phyloP scores from a whole-genome alignment of 2,113 vertebrate species.

The Cariama cristata region DNA sequence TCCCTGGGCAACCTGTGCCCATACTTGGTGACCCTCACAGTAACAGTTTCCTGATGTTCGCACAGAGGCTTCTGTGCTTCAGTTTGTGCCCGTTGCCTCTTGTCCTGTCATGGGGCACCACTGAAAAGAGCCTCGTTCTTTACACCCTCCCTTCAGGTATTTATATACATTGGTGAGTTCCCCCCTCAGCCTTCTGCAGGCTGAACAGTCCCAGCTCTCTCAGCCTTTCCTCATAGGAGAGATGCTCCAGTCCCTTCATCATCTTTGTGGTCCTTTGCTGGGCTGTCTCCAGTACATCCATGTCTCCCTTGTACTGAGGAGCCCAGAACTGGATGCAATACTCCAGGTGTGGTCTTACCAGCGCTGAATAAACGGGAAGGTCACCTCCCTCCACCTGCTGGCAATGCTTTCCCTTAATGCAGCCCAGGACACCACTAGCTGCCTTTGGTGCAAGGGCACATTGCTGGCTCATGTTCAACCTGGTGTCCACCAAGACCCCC shows the following conservation, averaged over 20 bases:
- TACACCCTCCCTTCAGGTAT: too few relatives aligned
- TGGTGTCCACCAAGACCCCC: neutral
- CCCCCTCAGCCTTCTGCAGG: too few relatives aligned
- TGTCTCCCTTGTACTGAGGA: neutral
- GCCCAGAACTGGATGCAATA: neutral
- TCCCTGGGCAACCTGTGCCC: neutral
- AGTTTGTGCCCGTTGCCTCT: neutral
- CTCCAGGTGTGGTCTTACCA: neutral
- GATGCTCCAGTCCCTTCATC: neutral
- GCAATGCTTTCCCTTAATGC: neutral
- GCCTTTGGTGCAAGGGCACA: neutral
- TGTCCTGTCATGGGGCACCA: too few relatives aligned
- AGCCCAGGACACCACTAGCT: neutral
- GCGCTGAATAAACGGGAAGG: neutral
- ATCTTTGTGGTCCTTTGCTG: neutral
- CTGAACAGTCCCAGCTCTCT: too few relatives aligned
- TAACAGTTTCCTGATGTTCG: neutral
- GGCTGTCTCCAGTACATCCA: neutral
- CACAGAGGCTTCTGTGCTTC: neutral
- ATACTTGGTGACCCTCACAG: neutral
- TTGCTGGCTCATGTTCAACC: neutral
- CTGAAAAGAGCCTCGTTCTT: too few relatives aligned
- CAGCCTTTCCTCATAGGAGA: neutral
- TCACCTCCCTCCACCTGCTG: fast-evolving
- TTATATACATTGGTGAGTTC: too few relatives aligned